phyloP scores from a whole-genome alignment of 1,140 invertebrate genomes.

The Nylanderia fulva region DNA sequence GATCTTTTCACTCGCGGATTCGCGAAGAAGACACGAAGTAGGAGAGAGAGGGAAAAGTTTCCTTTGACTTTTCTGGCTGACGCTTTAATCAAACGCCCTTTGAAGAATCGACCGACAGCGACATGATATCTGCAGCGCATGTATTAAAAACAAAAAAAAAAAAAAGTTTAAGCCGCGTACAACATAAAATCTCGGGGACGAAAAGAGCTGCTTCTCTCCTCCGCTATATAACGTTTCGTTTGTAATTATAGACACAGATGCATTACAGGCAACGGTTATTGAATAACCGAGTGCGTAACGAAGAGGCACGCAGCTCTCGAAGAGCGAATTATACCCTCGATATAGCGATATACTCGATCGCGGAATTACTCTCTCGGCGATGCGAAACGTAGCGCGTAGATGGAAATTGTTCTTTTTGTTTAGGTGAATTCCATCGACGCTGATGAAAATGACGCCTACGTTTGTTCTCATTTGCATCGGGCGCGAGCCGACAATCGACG shows the following conservation, averaged over 20 bases:
- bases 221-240: neutral
- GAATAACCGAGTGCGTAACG: neutral
- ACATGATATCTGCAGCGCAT: no score
- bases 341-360: slow-evolving; percentile 44
- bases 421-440: slow-evolving; percentile 41
- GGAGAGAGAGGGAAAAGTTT: no score
- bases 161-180: no score
- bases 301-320: no score
- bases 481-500: slow-evolving; percentile 43
- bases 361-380: neutral
- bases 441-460: slow-evolving; percentile 54
- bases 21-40: neutral
- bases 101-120: neutral
- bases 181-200: neutral
- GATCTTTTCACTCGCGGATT: slow-evolving; percentile 54
- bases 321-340: slow-evolving; percentile 10
- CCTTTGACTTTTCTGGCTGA: slow-evolving; percentile 39
- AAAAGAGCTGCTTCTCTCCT: neutral
- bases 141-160: slow-evolving; percentile 54
- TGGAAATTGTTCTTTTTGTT: slow-evolving; percentile 33
- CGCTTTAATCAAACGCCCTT: slow-evolving; percentile 36
- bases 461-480: slow-evolving; percentile 63
- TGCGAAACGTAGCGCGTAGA: neutral
- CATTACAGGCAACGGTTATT: neutral
- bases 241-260: neutral